Evolutionary conservation across 2,888 invertebrate genomes (phyloP).

Genomic region (Chymomyza fuscimana): DNA sequence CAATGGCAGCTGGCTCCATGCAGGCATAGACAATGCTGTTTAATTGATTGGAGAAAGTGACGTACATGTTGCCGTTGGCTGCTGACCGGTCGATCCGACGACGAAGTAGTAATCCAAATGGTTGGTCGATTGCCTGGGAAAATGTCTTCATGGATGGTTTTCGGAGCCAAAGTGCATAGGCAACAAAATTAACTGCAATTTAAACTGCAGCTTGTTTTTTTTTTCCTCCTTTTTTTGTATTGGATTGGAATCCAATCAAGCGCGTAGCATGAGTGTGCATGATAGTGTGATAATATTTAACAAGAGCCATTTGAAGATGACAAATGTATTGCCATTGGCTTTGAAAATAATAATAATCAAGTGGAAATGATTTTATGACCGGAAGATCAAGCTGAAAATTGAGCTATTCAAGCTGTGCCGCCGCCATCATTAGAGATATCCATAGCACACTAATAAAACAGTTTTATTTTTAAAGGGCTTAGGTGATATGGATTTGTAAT

Average conservation of each 20-base stretch:
- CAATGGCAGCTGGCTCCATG: neutral
- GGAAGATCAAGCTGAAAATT: neutral
- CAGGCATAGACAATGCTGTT: slow-evolving; percentile 47
- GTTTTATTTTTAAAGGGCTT: neutral
- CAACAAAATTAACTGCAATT: slow-evolving; percentile 34
- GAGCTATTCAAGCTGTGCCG: neutral
- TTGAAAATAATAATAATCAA: neutral
- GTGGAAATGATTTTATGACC: neutral
- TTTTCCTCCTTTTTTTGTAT: neutral
- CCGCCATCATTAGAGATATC: neutral
- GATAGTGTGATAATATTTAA: slow-evolving; percentile 1
- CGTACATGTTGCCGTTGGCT: slow-evolving; percentile 48
- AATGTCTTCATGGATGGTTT: slow-evolving; percentile 54
- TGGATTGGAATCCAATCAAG: slow-evolving; percentile 1
- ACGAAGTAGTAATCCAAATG: neutral
- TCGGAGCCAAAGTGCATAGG: slow-evolving; percentile 51
- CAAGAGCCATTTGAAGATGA: neutral
- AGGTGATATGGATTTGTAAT: neutral
- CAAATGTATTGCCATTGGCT: neutral
- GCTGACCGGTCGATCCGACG: slow-evolving; percentile 22
- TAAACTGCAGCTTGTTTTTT: slow-evolving; percentile 32
- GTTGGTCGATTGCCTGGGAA: slow-evolving; percentile 45
- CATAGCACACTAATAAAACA: neutral
- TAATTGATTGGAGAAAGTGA: slow-evolving; percentile 72
- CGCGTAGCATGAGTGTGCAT: neutral